Base-by-base conservation (phyloP, 2,888 invertebrate species). In the Ennomos fuscantarius region DNA sequence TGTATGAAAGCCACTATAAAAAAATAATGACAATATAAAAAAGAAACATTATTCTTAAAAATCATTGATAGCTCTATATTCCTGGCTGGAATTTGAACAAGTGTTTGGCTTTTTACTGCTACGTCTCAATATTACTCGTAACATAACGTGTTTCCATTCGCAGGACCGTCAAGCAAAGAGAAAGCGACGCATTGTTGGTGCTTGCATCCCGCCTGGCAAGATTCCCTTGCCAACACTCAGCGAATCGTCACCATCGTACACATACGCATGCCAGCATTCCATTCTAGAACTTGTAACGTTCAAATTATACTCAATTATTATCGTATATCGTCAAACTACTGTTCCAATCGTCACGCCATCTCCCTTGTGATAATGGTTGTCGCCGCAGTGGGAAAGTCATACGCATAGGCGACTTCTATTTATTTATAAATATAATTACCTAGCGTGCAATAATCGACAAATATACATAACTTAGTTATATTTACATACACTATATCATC, bases 101-200 rank as follows among this genome's bases (percentile, higher is more conserved):
- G 12, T 24, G 31, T 24, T 24, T 24, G 24, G 9, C 9, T 45
- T 15, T 15, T 3, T 2, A 11, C 42, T 34, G 0, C n/a, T 33
- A 31, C 44, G 8, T 24, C 9, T 33, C 12, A 9, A 1, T 35
- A 35, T 15, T 15, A 8, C 15, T 45, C 8, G 13, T 46, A 48
- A 43, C 8, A 12, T 6, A 24, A 24, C 36, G 9, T 37, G 11
- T 47, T n/a, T 52, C 5, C 24, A 24, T 58, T 68, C 72, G 31
- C 85, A 89, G 89, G 87, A 83, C 81, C 81, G 76, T 78, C 77
- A 84, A 81, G 81, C 84, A 79, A 84, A 75, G 76, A 76, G 72
- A 75, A 75, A 72, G 72, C 73, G 71, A 76, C 78, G 75, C 77
- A 79, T 78, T 74, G 68, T 72, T 78, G 82, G 84, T 83, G 86